These are phyloP conservation scores for Drosophila nigromelanica DNA, from an alignment of 1,140 invertebrate species.

Conservation along the genomic window DNA sequence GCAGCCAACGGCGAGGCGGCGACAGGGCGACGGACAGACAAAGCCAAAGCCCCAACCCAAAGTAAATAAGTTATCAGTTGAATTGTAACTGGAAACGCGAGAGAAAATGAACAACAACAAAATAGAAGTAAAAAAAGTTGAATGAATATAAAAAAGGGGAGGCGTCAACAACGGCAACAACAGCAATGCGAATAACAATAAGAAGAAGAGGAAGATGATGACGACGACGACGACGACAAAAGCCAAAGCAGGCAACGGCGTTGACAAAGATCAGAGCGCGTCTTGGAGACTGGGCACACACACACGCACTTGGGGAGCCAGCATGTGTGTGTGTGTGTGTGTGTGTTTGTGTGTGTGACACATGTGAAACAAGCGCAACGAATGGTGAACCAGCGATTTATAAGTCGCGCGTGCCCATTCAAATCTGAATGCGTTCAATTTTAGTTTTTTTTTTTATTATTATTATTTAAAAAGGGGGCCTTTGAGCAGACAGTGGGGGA, in stretches of 20 bases:
- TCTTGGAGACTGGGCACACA: conserved; percentile 64
- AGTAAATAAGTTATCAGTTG: conserved; percentile 80
- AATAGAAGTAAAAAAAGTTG: conserved; percentile 41
- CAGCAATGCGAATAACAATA: conserved; percentile 39
- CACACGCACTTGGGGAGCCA: conserved; percentile 15
- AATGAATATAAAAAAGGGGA: conserved; percentile 73
- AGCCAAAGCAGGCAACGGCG: conserved; percentile 15
- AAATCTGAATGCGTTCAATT: conserved; percentile 45
- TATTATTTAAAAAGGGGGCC: background rate
- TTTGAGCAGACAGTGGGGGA: background rate
- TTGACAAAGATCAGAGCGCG: conserved; percentile 71
- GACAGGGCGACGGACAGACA: conserved; percentile 13
- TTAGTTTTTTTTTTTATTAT: background rate
- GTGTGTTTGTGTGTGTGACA: conserved; percentile 38
- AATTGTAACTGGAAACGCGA: conserved; percentile 70
- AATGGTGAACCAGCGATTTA: conserved; percentile 66
- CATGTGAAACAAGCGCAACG: conserved; percentile 48
- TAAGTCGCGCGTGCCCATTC: conserved; percentile 59
- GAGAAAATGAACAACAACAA: conserved; percentile 8
- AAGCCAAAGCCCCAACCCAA: conserved; percentile 66
- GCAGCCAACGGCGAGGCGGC: conserved; percentile 47
- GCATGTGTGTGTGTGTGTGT: conserved; percentile 12
- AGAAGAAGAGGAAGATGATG: conserved; percentile 25
- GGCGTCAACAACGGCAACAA: conserved; percentile 62
- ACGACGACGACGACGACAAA: conserved; percentile 14